phyloP scores from a whole-genome alignment of 64 coral and sea anemone genomes.

The Porites australiensis region DNA sequence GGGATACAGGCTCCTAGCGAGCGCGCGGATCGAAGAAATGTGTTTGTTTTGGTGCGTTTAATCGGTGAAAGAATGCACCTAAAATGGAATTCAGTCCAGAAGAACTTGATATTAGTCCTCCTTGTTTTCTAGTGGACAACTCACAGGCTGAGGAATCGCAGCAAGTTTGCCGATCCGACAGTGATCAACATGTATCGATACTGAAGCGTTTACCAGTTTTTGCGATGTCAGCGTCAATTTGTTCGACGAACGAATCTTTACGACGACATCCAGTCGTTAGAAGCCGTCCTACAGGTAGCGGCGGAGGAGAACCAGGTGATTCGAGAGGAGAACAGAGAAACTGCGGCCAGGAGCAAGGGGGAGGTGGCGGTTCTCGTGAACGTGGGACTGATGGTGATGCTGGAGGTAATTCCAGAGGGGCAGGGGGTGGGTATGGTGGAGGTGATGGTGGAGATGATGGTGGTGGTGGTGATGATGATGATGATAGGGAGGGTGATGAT shows the following conservation, averaged over 20 bases:
- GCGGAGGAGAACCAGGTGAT: conserved; percentile 32
- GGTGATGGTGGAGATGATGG: background rate
- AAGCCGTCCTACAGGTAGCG: conserved; percentile 10
- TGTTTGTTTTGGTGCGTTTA: background rate
- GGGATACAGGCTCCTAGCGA: conserved; percentile 46
- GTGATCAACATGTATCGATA: conserved; percentile 12
- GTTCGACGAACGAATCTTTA: background rate
- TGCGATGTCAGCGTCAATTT: background rate
- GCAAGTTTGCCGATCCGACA: conserved; percentile 20
- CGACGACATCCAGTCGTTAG: background rate
- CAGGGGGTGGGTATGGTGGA: background rate
- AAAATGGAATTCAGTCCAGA: conserved; percentile 84
- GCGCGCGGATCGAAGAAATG: conserved; percentile 40
- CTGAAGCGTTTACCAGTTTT: conserved; percentile 26
- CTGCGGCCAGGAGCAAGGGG: background rate
- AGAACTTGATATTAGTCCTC: conserved; percentile 73
- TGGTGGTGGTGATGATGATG: background rate
- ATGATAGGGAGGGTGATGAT: background rate
- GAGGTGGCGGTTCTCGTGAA: background rate
- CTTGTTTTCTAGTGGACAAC: conserved; percentile 82
- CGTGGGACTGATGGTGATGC: background rate
- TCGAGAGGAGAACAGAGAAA: background rate
- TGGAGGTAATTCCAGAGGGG: background rate
- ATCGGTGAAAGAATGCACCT: background rate
- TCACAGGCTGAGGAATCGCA: conserved; percentile 67